Evolutionary conservation across 1,140 invertebrate genomes (phyloP).

Genomic region (Temnothorax nylanderi): DNA sequence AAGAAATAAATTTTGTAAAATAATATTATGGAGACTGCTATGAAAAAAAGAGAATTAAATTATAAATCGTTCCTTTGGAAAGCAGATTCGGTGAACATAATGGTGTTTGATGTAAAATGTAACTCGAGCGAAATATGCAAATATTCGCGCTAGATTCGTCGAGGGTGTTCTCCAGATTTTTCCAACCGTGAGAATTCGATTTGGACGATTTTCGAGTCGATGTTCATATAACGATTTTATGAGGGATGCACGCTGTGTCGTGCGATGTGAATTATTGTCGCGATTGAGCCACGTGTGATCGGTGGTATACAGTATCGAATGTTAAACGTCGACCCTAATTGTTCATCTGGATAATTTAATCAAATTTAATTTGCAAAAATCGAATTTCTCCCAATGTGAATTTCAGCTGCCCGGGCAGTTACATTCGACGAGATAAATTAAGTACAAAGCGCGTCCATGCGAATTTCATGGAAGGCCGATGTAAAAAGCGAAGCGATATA

Average conservation of each 20-base stretch:
- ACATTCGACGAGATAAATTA: conserved; percentile 16
- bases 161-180: neutral
- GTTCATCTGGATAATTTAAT: conserved; percentile 14
- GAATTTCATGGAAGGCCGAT: neutral
- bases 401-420: neutral
- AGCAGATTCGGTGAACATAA: neutral
- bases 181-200: conserved; percentile 27
- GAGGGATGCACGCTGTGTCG: conserved; percentile 17
- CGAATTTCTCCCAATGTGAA: conserved; percentile 20
- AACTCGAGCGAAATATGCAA: conserved; percentile 14
- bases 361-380: conserved; percentile 41
- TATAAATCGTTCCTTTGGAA: neutral
- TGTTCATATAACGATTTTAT: conserved; percentile 28
- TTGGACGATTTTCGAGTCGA: conserved; percentile 15
- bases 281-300: conserved; percentile 42
- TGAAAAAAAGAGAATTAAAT: neutral
- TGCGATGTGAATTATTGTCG: conserved; percentile 50
- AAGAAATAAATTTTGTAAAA: conserved; percentile 11
- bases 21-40: neutral
- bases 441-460: conserved; percentile 6
- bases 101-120: conserved; percentile 1
- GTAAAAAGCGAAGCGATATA: neutral
- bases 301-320: conserved; percentile 28
- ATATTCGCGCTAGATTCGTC: neutral
- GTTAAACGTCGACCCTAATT: conserved; percentile 50